phyloP scores from a whole-genome alignment of 2,888 invertebrate genomes.

The Caenorhabditis macrosperma region DNA sequence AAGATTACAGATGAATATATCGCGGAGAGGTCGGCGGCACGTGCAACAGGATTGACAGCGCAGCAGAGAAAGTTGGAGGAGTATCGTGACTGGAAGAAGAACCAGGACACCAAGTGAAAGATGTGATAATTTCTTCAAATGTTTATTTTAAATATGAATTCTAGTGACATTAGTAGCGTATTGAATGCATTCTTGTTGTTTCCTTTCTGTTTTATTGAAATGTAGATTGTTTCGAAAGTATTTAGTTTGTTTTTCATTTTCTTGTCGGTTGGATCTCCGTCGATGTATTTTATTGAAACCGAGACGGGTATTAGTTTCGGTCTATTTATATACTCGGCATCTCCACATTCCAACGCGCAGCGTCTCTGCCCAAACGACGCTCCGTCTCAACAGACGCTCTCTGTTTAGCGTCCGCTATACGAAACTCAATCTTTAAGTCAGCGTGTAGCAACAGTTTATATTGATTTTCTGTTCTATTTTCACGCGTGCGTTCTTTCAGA shows the following conservation, averaged over 20 bases:
- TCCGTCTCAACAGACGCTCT: constrained; percentile 4
- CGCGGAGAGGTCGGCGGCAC: constrained; percentile 63
- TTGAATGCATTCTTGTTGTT: neutral
- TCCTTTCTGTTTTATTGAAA: neutral
- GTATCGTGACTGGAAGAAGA: constrained; percentile 76
- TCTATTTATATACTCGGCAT: neutral
- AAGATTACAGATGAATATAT: constrained; percentile 76
- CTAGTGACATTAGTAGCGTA: neutral
- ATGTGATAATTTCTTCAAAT: no score
- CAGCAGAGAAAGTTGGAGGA: constrained; percentile 74
- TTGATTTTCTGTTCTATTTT: constrained; percentile 1
- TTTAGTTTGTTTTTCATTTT: constrained; percentile 6
- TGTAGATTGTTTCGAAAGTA: neutral
- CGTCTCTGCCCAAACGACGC: constrained; percentile 1
- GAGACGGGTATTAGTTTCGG: no score
- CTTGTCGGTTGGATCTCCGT: neutral
- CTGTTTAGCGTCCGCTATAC: constrained; percentile 6
- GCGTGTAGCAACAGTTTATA: neutral
- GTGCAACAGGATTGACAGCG: constrained; percentile 68
- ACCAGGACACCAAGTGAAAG: constrained; percentile 29
- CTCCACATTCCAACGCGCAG: neutral
- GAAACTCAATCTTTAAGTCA: neutral
- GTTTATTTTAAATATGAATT: neutral
- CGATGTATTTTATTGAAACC: no score
- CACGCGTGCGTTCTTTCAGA: constrained; percentile 44